Evolutionary conservation across 2,888 invertebrate genomes (phyloP), one percentile per base, ranked within the genome.

Genomic region (Merodon equestris): DNA sequence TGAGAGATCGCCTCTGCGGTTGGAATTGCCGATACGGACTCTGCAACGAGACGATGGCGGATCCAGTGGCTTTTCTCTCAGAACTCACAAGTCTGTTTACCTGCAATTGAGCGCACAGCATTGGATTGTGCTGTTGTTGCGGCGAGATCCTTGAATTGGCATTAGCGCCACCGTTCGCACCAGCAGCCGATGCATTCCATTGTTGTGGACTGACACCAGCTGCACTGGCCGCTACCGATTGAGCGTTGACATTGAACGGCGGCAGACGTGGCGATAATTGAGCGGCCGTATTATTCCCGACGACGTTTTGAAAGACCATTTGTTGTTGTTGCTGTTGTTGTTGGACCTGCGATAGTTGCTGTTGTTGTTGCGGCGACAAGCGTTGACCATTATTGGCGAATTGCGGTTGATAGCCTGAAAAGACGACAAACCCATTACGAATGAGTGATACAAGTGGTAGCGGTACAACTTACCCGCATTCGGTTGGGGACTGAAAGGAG

Each of bases 51-150:
- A 27, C 27, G 27, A 27, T 27, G 27, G 27, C 27, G 85, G 86
- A 81, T 85, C 87, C 87, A 87, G 63, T 51, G 18, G 27, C 57
- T 40, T 58, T 27, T 27, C 27, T 27, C 27, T 27, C 27, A 27
- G 27, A 4, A 27, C 27, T 27, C 27, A 47, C 68, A 70, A 68
- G 58, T 57, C 66, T 64, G 19, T 74, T 45, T 84, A 95, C 95
- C 86, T 94, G 93, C 84, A 95, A 90, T 89, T 95, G 95, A 84
- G 95, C 94, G 90, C 94, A 95, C 85, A 97, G 91, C 96, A 97
- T 96, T 34, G 96, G 95, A 90, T 96, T 96, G 88, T 96, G 94
- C 88, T 94, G 94, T 85, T 94, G 93, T 73, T 58, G 83, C 77
- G 71, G 83, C 79, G 68, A 70, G 81, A 83, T 63, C 82, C 68